A percentile compares a stretch with the other conserved stretches of the same genome.
These are phyloP conservation scores for Callimorpha dominula DNA, from an alignment of 2,888 invertebrate genomes.

Conservation along the genomic window DNA sequence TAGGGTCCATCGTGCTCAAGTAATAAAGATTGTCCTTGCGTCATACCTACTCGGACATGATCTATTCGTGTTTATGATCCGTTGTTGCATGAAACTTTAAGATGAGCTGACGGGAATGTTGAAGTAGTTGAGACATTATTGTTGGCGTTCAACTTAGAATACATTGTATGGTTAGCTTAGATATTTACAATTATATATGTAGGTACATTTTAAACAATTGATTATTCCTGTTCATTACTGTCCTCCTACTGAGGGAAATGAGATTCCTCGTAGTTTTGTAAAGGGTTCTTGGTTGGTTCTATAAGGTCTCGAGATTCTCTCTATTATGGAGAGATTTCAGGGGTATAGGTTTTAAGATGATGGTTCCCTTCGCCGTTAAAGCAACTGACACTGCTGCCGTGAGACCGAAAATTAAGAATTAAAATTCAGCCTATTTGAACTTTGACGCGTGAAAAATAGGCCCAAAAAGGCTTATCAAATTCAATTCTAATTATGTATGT, in stretches of 20 bases:
- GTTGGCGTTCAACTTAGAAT: background rate
- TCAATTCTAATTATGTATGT: too few species aligned
- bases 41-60: background rate
- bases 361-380: too few species aligned
- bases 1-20: constrained; percentile 4
- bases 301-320: too few species aligned
- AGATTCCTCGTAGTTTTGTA: background rate
- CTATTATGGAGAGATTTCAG: too few species aligned
- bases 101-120: background rate
- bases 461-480: too few species aligned
- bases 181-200: background rate
- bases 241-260: background rate
- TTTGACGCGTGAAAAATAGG: too few species aligned
- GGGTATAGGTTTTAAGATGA: too few species aligned
- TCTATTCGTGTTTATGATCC: background rate
- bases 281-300: background rate
- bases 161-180: background rate
- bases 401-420: too few species aligned
- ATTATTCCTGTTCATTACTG: background rate
- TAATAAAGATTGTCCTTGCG: constrained; percentile 12
- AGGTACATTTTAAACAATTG: too few species aligned
- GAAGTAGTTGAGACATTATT: background rate
- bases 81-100: background rate
- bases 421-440: too few species aligned
- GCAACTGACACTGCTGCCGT: too few species aligned